Base-by-base conservation (phyloP, 2,888 invertebrate genomes). In the Erpobdella octoculata region DNA sequence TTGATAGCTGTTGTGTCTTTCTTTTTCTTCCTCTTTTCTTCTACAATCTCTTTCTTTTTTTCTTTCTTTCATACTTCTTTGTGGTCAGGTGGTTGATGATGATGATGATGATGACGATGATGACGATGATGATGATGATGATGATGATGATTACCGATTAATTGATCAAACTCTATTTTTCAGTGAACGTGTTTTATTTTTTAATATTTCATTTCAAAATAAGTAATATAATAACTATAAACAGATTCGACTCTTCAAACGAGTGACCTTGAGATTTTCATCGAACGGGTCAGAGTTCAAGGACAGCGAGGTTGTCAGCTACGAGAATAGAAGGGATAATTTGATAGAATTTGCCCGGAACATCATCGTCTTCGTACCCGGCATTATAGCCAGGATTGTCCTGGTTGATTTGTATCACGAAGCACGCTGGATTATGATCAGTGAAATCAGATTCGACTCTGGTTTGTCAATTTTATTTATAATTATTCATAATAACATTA, bases 341-440 rank as follows among this genome's bases (percentile, higher is more conserved):
- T 89, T 90, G 77, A 90, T 91, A 81, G 91, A 92, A 83, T 87
- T 86, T 74, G 89, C 92, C 1, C 86, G 91, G 25, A 91, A 91
- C 84, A 88, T 93, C 66, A 88, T 88, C 80, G 89, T 94, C 78
- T 89, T 89, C 77, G 86, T 93, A 37, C 90, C 91, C 79, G 89
- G 91, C 79, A 87, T 90, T 64, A 88, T 92, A 68, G 93, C 91
- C 33, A 87, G 88, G 79, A 91, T 88, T 85, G 89, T 93, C 73
- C 90, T 79, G 84, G 90, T 77, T 87, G 76, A 89, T 78, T 86
- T 93, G 69, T 87, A 87, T 76, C 93, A 92, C 82, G 89, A 91
- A 3, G 87, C 90, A n/a, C 86, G 89, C 71, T 93, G 93, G 93
- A 89, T 93, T 77, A 88, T 93, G 84, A 87, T 94, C 80, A 92